phyloP scores from a whole-genome alignment of 1,140 invertebrate genomes.

The Lepidurus arcticus region DNA sequence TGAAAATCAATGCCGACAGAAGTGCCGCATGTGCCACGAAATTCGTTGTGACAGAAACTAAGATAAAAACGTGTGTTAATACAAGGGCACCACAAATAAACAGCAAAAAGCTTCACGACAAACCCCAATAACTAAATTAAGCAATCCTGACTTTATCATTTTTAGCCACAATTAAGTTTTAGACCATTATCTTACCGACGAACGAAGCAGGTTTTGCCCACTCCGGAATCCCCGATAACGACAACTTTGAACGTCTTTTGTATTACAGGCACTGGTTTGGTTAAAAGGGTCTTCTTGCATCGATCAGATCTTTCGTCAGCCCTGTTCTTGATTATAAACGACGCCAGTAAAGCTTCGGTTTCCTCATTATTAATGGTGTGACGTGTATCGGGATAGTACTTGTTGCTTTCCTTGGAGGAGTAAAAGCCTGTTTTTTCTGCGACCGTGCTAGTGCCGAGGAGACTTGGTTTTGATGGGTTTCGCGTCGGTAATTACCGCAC shows the following conservation, averaged over 20 bases:
- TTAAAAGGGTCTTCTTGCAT: not conserved
- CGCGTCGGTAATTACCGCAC: too few species aligned
- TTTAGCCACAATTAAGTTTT: not conserved
- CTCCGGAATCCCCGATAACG: conserved; percentile 8
- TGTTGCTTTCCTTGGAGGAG: not conserved
- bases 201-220: conserved; percentile 27
- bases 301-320: not conserved
- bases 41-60: conserved; percentile 25
- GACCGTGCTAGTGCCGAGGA: not conserved
- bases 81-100: not conserved
- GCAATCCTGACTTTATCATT: too few species aligned
- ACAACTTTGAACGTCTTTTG: conserved; percentile 22
- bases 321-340: not conserved
- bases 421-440: not conserved
- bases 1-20: conserved; percentile 27
- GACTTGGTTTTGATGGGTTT: too few species aligned
- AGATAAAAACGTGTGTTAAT: not conserved
- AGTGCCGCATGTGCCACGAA: not conserved
- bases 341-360: not conserved
- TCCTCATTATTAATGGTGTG: not conserved
- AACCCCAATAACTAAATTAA: too few species aligned
- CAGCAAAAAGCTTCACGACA: not conserved
- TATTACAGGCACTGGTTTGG: not conserved
- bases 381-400: not conserved
- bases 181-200: conserved; percentile 11